Percentiles rank a stretch among this genome's conserved stretches.
Evolutionary conservation across 2,888 invertebrate genomes (phyloP).

Genomic region (Camptogramma bilineatum): DNA sequence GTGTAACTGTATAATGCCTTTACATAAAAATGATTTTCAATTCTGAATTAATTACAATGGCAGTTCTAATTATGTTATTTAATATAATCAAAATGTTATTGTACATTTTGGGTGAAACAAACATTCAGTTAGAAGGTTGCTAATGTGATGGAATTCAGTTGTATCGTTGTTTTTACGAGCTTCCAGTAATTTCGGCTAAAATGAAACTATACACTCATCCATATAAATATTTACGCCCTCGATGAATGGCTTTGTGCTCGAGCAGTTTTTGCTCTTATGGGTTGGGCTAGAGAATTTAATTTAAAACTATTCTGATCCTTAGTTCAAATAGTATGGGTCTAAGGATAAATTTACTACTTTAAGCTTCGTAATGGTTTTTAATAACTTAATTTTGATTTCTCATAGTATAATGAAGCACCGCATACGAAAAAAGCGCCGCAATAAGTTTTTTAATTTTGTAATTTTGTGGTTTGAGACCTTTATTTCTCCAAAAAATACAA

Average conservation of each 20-base stretch:
- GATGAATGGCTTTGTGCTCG: conserved; percentile 8
- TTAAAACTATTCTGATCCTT: background rate
- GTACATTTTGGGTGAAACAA: background rate
- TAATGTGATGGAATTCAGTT: conserved; percentile 14
- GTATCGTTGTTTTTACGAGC: conserved; percentile 16
- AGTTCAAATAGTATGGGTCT: background rate
- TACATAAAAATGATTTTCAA: background rate
- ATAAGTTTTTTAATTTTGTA: too few species aligned
- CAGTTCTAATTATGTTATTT: background rate
- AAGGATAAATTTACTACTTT: background rate
- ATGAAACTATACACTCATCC: conserved; percentile 17
- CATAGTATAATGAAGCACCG: too few species aligned
- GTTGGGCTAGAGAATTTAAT: background rate
- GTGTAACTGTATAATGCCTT: too few species aligned
- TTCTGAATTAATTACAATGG: background rate
- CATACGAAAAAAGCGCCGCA: too few species aligned
- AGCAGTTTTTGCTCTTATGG: background rate
- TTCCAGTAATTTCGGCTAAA: conserved; percentile 12
- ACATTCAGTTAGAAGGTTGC: background rate
- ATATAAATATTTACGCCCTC: conserved; percentile 12
- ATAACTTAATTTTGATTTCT: too few species aligned
- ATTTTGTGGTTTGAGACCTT: too few species aligned
- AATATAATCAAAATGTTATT: background rate
- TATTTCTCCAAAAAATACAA: too few species aligned
- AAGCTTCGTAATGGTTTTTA: too few species aligned